Evolutionary conservation across 2,113 vertebrate species (phyloP).

Genomic region (Papio anubis): DNA sequence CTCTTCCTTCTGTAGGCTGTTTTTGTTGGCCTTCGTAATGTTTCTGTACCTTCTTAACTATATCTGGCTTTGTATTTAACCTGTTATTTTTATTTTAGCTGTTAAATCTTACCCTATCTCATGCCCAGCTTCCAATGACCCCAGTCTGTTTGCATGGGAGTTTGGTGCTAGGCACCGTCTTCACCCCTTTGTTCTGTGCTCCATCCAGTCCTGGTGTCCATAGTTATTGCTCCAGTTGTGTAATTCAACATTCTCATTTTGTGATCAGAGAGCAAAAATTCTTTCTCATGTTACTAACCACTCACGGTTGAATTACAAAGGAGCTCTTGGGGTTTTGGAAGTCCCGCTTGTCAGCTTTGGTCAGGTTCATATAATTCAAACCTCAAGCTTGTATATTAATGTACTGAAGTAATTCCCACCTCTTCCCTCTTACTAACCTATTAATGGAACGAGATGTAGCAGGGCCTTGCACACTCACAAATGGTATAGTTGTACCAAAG

Average conservation of each 20-base stretch:
- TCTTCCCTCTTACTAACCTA: neutral
- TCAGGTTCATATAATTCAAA: neutral
- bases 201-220: neutral
- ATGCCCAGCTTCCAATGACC: neutral
- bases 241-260: neutral
- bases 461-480: neutral
- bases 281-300: neutral
- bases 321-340: neutral
- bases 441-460: neutral
- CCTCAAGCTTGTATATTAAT: neutral
- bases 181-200: neutral
- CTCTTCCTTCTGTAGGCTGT: neutral
- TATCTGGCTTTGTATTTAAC: neutral
- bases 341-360: neutral
- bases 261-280: constrained; percentile 16
- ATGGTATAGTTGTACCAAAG: neutral
- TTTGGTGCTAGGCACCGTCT: neutral
- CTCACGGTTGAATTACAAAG: constrained; percentile 15
- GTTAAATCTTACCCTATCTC: neutral
- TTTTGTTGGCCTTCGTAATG: neutral
- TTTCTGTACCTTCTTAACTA: neutral
- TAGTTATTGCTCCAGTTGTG: neutral
- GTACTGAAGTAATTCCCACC: neutral
- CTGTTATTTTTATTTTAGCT: neutral
- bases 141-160: neutral